Percentiles rank a stretch among this genome's conserved stretches.
phyloP scores from a whole-genome alignment of 2,797 vertebrate species.

The Microctenopoma stevenorrisi region DNA sequence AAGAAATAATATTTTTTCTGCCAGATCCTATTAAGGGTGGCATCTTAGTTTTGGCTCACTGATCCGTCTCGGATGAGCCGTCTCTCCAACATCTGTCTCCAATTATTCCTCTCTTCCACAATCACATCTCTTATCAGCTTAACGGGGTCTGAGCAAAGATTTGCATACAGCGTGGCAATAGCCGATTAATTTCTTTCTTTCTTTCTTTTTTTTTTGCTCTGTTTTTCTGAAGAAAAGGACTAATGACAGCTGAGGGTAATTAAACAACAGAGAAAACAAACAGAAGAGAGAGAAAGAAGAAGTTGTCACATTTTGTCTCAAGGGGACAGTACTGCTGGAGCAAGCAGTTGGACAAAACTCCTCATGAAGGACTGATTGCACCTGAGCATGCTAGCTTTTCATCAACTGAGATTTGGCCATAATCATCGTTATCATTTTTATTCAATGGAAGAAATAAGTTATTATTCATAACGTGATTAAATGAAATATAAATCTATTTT shows the following conservation, averaged over 20 bases:
- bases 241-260: constrained; percentile 86
- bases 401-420: constrained; percentile 47
- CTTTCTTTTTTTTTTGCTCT: constrained; percentile 45
- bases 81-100: constrained; percentile 85
- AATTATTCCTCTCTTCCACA: constrained; percentile 81
- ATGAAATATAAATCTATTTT: constrained; percentile 18
- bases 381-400: constrained; percentile 56
- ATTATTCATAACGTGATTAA: constrained; percentile 28
- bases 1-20: constrained; percentile 62
- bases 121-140: constrained; percentile 81
- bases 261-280: constrained; percentile 80
- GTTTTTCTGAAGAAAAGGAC: constrained; percentile 71
- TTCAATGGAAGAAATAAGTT: constrained; percentile 20
- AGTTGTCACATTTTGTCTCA: constrained; percentile 75
- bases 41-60: constrained; percentile 85
- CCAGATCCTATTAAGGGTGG: constrained; percentile 80
- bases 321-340: constrained; percentile 55
- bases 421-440: constrained; percentile 32
- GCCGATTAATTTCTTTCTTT: constrained; percentile 78
- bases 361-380: constrained; percentile 62
- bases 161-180: constrained; percentile 82
- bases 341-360: constrained; percentile 60
- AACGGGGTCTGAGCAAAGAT: constrained; percentile 79
- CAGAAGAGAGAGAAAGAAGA: constrained; percentile 70
- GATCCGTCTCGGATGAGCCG: constrained; percentile 80